These are phyloP conservation scores for Geotrupes spiniger DNA, from an alignment of 2,888 invertebrate species.

Conservation along the genomic window DNA sequence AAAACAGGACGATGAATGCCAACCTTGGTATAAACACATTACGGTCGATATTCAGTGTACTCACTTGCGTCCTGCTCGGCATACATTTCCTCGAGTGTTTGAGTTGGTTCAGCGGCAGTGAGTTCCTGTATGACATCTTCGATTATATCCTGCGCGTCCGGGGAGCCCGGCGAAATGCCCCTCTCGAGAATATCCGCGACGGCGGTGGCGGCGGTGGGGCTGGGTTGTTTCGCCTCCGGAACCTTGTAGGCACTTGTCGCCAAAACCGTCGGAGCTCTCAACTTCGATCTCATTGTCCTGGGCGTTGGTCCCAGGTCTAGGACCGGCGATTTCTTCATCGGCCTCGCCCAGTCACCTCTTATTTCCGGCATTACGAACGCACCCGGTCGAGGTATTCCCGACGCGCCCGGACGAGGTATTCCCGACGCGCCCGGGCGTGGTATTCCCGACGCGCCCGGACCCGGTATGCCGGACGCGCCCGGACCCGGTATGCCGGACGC, in stretches of 20 bases:
- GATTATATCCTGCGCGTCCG: constrained; percentile 26
- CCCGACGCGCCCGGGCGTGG: no score
- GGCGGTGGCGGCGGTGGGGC: background rate
- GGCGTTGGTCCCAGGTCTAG: background rate
- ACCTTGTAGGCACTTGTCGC: background rate
- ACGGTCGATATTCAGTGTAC: background rate
- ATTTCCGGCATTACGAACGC: background rate
- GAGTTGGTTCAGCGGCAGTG: constrained; percentile 2
- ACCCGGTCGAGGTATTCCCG: no score
- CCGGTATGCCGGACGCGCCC: no score
- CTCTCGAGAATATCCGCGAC: constrained; percentile 4
- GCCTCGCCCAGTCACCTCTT: background rate
- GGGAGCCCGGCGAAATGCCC: constrained; percentile 14
- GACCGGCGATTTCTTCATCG: background rate
- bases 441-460: no score
- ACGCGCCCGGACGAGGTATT: background rate
- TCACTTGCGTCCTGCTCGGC: constrained; percentile 14
- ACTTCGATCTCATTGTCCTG: no score
- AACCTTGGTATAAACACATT: background rate
- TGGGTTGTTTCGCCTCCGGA: constrained; percentile 2
- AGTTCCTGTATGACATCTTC: constrained; percentile 24
- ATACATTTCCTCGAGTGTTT: constrained; percentile 14
- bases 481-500: no score
- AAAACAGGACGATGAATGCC: no score
- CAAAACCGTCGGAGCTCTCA: no score